phyloP scores from a whole-genome alignment of 2,888 invertebrate species.

The Eristalis arbustorum region DNA sequence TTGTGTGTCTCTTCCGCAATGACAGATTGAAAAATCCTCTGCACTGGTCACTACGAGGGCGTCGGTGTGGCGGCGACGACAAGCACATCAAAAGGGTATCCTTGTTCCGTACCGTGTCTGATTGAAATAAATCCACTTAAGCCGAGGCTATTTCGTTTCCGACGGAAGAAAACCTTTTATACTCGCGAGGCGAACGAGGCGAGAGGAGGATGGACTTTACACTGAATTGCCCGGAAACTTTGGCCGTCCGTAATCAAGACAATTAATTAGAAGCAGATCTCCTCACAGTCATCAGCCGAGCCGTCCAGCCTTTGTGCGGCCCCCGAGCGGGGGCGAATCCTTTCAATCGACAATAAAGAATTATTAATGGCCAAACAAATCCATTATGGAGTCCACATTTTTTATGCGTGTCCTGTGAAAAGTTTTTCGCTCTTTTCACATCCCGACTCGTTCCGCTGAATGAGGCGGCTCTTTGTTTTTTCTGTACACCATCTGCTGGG shows the following conservation, averaged over 20 bases:
- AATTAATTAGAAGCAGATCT: slow-evolving; percentile 66
- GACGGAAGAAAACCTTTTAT: slow-evolving; percentile 50
- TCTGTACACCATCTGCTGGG: not conserved
- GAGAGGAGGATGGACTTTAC: slow-evolving; percentile 25
- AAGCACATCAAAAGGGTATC: slow-evolving; percentile 31
- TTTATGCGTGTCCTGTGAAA: slow-evolving; percentile 63
- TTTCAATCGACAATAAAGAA: slow-evolving; percentile 70
- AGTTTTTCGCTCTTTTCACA: slow-evolving; percentile 35
- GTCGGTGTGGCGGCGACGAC: not conserved
- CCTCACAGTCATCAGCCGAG: slow-evolving; percentile 47
- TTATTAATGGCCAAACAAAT: slow-evolving; percentile 71
- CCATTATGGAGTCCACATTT: slow-evolving; percentile 49
- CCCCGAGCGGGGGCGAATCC: slow-evolving; percentile 40
- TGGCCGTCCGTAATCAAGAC: slow-evolving; percentile 18
- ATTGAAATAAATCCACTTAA: slow-evolving; percentile 64
- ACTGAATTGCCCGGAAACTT: slow-evolving; percentile 25
- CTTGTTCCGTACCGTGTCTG: slow-evolving; percentile 24
- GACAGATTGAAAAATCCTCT: slow-evolving; percentile 50
- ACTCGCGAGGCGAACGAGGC: slow-evolving; percentile 31
- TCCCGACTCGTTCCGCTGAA: not conserved
- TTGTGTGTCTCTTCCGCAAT: slow-evolving; percentile 7
- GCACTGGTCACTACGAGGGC: not conserved
- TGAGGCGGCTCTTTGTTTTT: slow-evolving; percentile 5
- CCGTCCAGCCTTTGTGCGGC: slow-evolving; percentile 33
- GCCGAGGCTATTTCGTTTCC: slow-evolving; percentile 25